Base-by-base conservation (phyloP, 2,797 vertebrate species). In the Gymnothorax javanicus region DNA sequence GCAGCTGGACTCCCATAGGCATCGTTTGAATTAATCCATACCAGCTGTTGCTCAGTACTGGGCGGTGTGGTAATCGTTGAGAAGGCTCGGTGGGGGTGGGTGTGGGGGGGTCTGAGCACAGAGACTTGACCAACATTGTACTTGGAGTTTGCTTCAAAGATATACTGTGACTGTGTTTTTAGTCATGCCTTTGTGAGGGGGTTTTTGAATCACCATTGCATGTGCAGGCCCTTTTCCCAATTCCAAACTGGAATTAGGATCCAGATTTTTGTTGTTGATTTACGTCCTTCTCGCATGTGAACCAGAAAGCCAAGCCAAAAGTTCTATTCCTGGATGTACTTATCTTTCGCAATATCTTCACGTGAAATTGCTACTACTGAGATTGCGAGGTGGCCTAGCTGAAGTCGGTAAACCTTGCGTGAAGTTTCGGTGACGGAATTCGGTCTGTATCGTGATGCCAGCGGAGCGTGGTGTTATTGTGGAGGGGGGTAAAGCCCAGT, bases 21-120 rank as follows among this genome's bases (percentile, higher is more conserved):
- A 79, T 43, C 75, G 75, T 79, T 79, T 9, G 50, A 54, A 79
- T 79, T n/a, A 79, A 79, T 79, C 43, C 43, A 79, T 23, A 23
- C 75, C 50, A 79, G 75, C 75, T 79, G 75, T 54, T 79, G 17
- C 75, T 79, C 75, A 4, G 50, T 1, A 7, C 75, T 20, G 17
- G 23, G 75, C 50, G 52, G 75, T 52, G 11, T 54, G 50, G 75
- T 79, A n/a, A 79, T 54, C 54, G 75, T 50, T 50, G 13, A 23
- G 71, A 33, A 43, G 71, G 67, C 27, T 27, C 27, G 71, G 15
- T 17, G 17, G 13, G 50, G 43, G 7, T 3, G 13, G 43, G 9
- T 0, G 67, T 23, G 67, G n/a, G n/a, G 2, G 62, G 20, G 5
- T 20, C 1, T 0, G 20, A 23, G 11, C 7, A 73, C n/a, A 15